Conservation (phyloP, 2,797 vertebrate genomes). For the Squalus acanthias region DNA sequence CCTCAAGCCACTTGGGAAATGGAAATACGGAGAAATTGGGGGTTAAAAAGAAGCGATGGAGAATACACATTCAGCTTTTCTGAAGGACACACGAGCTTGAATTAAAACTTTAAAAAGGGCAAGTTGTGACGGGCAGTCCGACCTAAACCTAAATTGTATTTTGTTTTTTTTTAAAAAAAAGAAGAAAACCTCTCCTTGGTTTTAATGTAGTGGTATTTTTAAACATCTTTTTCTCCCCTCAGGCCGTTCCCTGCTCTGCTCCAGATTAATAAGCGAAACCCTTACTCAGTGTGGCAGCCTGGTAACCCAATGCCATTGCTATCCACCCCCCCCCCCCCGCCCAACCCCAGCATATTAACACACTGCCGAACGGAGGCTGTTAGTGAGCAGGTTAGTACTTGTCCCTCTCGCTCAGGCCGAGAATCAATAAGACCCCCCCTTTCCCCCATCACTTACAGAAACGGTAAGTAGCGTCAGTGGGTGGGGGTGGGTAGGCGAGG, state of each 20-base stretch:
- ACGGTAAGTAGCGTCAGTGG: not conserved
- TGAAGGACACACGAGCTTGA: not conserved
- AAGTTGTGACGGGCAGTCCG: not conserved
- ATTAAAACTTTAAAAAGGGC: not conserved
- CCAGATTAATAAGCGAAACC: not conserved
- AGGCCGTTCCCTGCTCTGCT: not conserved
- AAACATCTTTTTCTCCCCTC: not conserved
- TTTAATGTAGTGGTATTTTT: not conserved
- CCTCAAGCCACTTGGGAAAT: not conserved
- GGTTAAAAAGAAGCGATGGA: not conserved
- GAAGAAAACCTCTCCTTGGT: not conserved
- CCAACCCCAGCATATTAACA: not conserved
- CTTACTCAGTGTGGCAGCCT: not conserved
- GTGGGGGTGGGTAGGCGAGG: not conserved
- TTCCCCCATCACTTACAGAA: not conserved
- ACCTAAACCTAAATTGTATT: not conserved
- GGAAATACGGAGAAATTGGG: not conserved
- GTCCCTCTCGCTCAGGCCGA: not conserved
- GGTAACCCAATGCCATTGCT: not conserved
- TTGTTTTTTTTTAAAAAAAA: not conserved
- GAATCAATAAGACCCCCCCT: not conserved
- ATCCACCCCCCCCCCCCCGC: not conserved
- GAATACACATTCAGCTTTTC: not conserved
- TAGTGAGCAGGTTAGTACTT: not conserved
- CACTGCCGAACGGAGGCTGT: not conserved